A percentile compares a stretch with the other conserved stretches of the same genome.
Evolutionary conservation across 2,113 vertebrate genomes (phyloP).

Genomic region (Uropsilus gracilis): DNA sequence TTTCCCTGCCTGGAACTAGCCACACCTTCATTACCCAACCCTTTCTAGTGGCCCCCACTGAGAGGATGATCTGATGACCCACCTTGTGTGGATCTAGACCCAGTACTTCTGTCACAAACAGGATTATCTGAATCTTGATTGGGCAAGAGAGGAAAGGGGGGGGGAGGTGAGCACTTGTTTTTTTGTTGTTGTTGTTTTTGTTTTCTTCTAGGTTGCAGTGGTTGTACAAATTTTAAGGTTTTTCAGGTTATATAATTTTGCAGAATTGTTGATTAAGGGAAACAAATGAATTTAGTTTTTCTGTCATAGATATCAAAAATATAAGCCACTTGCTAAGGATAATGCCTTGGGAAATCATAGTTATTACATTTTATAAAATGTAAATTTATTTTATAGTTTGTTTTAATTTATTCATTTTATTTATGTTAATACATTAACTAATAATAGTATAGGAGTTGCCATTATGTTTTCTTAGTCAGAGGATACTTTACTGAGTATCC

Average conservation of each 20-base stretch:
- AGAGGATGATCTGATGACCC: background rate
- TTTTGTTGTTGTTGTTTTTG: too few relatives aligned
- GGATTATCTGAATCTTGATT: background rate
- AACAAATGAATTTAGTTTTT: background rate
- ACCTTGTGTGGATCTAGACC: background rate
- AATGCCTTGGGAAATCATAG: background rate
- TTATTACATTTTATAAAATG: too few relatives aligned
- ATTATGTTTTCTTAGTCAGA: background rate
- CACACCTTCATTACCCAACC: background rate
- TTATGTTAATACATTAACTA: too few relatives aligned
- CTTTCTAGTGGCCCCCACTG: background rate
- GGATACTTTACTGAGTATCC: background rate
- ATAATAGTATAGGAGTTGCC: background rate
- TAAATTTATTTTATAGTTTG: too few relatives aligned
- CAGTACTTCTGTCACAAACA: background rate
- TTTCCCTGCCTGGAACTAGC: background rate
- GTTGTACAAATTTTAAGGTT: background rate
- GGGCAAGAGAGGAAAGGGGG: background rate
- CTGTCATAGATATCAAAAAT: background rate
- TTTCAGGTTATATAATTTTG: background rate
- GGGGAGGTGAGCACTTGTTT: background rate
- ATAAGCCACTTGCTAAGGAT: background rate
- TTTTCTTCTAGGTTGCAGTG: background rate
- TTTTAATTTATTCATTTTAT: too few relatives aligned
- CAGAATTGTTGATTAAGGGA: background rate